A percentile compares a stretch with the other conserved stretches of the same genome.
phyloP scores from a whole-genome alignment of 2,113 vertebrate species.

The Salvelinus fontinalis region DNA sequence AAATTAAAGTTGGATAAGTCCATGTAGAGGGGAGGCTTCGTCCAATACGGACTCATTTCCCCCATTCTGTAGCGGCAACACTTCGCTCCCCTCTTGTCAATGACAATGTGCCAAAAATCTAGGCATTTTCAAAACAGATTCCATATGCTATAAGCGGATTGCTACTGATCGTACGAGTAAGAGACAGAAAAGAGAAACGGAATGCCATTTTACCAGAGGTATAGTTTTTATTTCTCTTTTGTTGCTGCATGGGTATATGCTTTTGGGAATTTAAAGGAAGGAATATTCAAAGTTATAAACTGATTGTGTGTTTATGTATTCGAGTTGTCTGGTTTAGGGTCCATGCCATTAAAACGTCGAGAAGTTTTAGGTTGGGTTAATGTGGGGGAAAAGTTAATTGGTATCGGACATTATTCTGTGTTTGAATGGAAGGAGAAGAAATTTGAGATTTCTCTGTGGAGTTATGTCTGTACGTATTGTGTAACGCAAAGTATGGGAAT shows the following conservation, averaged over 20 bases:
- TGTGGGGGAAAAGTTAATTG: constrained; percentile 37
- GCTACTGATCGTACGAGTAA: constrained; percentile 84
- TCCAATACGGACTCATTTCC: constrained; percentile 99
- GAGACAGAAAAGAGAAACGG: constrained; percentile 90
- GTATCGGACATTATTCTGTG: constrained; percentile 17
- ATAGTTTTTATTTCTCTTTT: constrained; percentile 71
- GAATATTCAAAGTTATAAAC: constrained; percentile 31
- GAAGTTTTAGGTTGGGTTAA: constrained; percentile 45
- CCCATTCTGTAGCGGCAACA: constrained; percentile 91
- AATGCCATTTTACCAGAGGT: constrained; percentile 93
- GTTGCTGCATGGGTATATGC: constrained; percentile 70
- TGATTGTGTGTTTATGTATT: constrained; percentile 61
- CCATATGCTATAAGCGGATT: constrained; percentile 98
- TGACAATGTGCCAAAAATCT: constrained; percentile 99
- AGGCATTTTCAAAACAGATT: constrained; percentile 99
- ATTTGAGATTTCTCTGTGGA: constrained; percentile 20
- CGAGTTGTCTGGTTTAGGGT: constrained; percentile 40
- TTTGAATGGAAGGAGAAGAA: not conserved
- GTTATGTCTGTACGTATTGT: constrained; percentile 15
- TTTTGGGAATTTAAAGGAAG: constrained; percentile 55
- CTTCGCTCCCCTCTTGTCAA: constrained; percentile 93
- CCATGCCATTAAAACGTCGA: constrained; percentile 37
- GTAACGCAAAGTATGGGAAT: not conserved
- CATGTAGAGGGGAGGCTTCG: constrained; percentile 97
- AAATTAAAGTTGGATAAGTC: constrained; percentile 99